phyloP scores from a whole-genome alignment of 1,140 invertebrate genomes.

The Maconellicoccus hirsutus region DNA sequence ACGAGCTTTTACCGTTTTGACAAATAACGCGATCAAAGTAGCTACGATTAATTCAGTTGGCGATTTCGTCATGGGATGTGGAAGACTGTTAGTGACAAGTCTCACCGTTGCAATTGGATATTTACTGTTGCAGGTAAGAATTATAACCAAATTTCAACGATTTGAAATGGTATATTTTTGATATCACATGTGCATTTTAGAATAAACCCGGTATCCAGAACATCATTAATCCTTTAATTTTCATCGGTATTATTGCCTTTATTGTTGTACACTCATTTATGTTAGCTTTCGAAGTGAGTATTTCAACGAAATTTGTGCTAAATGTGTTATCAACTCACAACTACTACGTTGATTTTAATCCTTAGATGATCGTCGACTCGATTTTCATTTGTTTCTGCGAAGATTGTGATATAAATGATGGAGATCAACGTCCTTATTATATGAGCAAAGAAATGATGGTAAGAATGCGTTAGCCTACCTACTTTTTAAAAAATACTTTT shows the following conservation, averaged over 20 bases:
- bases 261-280: constrained; percentile 62
- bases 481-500: too few species aligned
- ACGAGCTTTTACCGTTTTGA: constrained; percentile 47
- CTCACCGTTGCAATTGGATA: constrained; percentile 48
- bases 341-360: constrained; percentile 32
- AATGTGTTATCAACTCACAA: neutral
- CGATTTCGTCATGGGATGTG: constrained; percentile 61
- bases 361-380: constrained; percentile 74
- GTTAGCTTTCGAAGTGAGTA: constrained; percentile 60
- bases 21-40: constrained; percentile 52
- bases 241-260: constrained; percentile 54
- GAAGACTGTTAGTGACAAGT: constrained; percentile 55
- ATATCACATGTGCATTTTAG: too few species aligned
- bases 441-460: constrained; percentile 63
- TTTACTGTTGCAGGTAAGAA: constrained; percentile 45
- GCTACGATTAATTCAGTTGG: constrained; percentile 68
- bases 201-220: too few species aligned
- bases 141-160: neutral
- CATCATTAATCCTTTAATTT: constrained; percentile 34
- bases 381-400: constrained; percentile 76
- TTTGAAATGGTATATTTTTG: too few species aligned
- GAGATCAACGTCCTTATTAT: constrained; percentile 53
- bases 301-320: neutral
- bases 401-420: constrained; percentile 62
- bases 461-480: neutral